phyloP scores from a whole-genome alignment of 1,140 invertebrate species.

The Eulimnadia texana region DNA sequence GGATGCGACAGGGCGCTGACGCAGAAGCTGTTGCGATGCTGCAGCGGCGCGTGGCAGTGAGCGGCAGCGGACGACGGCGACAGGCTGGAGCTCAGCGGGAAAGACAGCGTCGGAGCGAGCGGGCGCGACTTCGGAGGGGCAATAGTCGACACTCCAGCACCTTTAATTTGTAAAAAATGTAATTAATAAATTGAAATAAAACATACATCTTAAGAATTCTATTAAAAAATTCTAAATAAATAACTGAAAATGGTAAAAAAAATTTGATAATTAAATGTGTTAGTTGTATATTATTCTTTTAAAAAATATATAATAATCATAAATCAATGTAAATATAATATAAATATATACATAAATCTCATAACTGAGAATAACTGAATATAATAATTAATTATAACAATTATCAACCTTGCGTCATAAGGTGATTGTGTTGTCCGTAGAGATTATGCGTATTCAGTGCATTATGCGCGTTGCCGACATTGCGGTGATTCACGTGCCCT shows the following conservation, averaged over 20 bases:
- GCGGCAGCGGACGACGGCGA: constrained; percentile 23
- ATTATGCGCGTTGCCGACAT: constrained; percentile 11
- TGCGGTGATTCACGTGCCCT: constrained; percentile 12
- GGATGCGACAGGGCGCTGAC: constrained; percentile 12
- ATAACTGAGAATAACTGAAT: background rate
- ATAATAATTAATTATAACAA: background rate
- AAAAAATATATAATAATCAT: too few relatives aligned
- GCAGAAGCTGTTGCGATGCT: constrained; percentile 23
- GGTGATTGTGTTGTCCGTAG: constrained; percentile 3
- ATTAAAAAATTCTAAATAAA: too few relatives aligned
- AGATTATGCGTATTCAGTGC: constrained; percentile 7
- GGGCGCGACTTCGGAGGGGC: constrained; percentile 17
- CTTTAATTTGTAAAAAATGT: too few relatives aligned
- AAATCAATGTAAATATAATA: background rate
- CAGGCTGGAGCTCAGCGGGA: constrained; percentile 22
- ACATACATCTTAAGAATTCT: too few relatives aligned
- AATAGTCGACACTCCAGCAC: background rate
- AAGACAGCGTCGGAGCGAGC: constrained; percentile 22
- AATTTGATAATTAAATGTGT: too few relatives aligned
- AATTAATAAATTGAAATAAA: too few relatives aligned
- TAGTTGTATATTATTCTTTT: too few relatives aligned
- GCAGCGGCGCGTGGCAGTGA: constrained; percentile 5
- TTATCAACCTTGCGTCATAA: background rate
- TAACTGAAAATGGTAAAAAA: too few relatives aligned
- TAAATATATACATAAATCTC: too few relatives aligned